Base-by-base conservation (phyloP, 92 coral and sea anemone genomes). In the Epizoanthus scotinus region DNA sequence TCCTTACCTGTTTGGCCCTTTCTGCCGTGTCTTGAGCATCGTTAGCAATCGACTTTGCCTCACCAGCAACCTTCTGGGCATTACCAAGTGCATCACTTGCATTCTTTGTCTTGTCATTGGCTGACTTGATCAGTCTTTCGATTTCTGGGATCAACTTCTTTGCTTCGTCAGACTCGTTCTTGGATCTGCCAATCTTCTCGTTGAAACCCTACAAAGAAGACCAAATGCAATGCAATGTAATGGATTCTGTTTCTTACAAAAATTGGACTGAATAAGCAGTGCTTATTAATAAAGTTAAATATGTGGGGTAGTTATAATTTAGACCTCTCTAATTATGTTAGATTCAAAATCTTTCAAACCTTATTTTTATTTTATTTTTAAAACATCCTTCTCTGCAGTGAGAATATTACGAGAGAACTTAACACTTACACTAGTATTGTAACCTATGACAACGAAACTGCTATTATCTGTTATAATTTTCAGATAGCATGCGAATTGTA, bases 61-160 rank as follows among this genome's bases (percentile, higher is more conserved):
- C 69, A 13, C 64, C 53, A 0, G 94, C 95, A 17, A 78, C 63
- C 19, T 70, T 58, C 36, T 84, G 89, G 14, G 99, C 94, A 47
- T 91, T 82, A 8, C 95, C 98, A 22, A 95, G 84, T 47, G 63
- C 86, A 5, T 56, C 86, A 61, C 79, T 81, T 19, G 99, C 98
- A 36, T 89, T 86, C 61, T 80, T 97, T n/a, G 98, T 92, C 81
- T 87, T 89, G 73, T 87, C 84, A 78, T 87, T 93, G 6, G 99
- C 99, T 44, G 90, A 87, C 29, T 69, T 82, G 67, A 95, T 93
- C 5, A 95, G 91, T 38, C 98, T 90, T 61, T 86, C 91, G 12
- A 95, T 93, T 61, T 95, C 96, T 3, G 96, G 92, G 40, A 93
- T 85, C 28, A 93, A 84, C 12, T 73, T 69, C 71, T 93, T 94